Evolutionary conservation across 2,113 vertebrate genomes (phyloP), one percentile per base, ranked within the genome.

Genomic region (Triplophysa dalaica): DNA sequence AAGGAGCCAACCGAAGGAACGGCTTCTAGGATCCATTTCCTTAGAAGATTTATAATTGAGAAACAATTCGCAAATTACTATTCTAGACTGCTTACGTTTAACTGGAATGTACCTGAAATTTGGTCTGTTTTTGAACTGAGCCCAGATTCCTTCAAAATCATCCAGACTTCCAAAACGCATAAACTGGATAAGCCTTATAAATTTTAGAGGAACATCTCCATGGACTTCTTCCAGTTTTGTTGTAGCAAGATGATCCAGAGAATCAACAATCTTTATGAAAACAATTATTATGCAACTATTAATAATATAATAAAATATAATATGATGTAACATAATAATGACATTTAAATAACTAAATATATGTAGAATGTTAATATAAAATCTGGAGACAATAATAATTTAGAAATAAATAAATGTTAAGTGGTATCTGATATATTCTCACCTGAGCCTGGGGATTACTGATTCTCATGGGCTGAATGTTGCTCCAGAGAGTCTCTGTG

Each of bases 131-230:
- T 72, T 87, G 78, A 77, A 83, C 7, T 92, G 88, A 65, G 58
- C 89, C 90, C 90, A 94, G 58, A 92, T 11, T 26, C 83, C 83
- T 16, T 90, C 85, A 9, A 95, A 81, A 24, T 60, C 70, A 21
- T 92, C 85, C 33, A 41, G 0, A 0, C 48, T 82, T 11, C 85
- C 66, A 19, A 14, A 9, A 62, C 90, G 92, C 61, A 94, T 75
- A 21, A 95, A 84, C 81, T 95, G 94, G 11, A 92, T 62, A 0
- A 97, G 87, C 81, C 94, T 86, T 75, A 94, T 14, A 83, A 92
- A 94, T 76, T 91, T 94, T 48, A 90, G 64, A 1, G 93, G 91
- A 67, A 92, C 89, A 48, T 95, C 91, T 0, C 88, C 85, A 2
- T 93, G 93, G 79, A 94, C 90, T 64, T 70, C 82, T 1, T 87